A percentile compares a stretch with the other conserved stretches of the same genome.
phyloP scores from a whole-genome alignment of 2,113 vertebrate species.

The Nerophis ophidion region DNA sequence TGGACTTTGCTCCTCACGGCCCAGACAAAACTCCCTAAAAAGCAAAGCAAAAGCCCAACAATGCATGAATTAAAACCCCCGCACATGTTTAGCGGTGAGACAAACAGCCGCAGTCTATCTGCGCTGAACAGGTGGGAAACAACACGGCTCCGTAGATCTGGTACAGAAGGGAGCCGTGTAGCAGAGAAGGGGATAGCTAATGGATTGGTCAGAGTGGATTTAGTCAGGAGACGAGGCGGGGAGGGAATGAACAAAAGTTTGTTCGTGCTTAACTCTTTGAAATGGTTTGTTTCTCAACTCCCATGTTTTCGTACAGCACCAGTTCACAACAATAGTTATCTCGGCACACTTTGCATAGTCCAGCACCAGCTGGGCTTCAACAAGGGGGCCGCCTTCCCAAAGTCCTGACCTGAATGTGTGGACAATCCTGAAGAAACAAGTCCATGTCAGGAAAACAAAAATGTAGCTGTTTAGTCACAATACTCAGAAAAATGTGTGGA shows the following conservation, averaged over 20 bases:
- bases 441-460: too few species aligned
- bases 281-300: too few species aligned
- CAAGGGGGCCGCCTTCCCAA: too few species aligned
- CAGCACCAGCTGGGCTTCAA: too few species aligned
- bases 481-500: too few species aligned
- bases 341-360: too few species aligned
- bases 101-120: slow-evolving; percentile 36
- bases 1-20: slow-evolving; percentile 14
- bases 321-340: too few species aligned
- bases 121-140: slow-evolving; percentile 52
- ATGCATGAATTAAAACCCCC: neutral
- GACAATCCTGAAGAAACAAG: too few species aligned
- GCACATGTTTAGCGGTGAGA: neutral
- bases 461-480: too few species aligned
- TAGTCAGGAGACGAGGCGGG: slow-evolving; percentile 34
- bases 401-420: too few species aligned
- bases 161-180: slow-evolving; percentile 20
- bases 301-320: too few species aligned
- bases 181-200: slow-evolving; percentile 42
- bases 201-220: slow-evolving; percentile 58
- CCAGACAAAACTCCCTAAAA: slow-evolving; percentile 8
- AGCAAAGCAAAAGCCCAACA: neutral
- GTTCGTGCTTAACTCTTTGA: neutral
- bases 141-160: slow-evolving; percentile 33
- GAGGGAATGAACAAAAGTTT: slow-evolving; percentile 12